Evolutionary conservation across 2,888 invertebrate genomes (phyloP), one percentile per base, ranked within the genome.

Genomic region (Ophraella communa): DNA sequence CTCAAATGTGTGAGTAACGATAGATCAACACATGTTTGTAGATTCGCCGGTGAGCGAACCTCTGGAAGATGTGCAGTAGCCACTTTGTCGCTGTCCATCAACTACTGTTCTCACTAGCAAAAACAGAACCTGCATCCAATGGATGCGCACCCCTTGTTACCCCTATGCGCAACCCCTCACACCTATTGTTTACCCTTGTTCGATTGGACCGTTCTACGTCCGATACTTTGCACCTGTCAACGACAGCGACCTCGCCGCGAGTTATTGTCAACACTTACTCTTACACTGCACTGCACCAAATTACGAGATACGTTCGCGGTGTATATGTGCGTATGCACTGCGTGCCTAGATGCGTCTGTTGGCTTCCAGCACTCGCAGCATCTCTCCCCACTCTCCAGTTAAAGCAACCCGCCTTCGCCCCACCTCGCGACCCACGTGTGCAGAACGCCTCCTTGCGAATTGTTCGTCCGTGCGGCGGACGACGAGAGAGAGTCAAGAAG

Each of bases 301-400:
- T 59, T 69, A 69, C 67, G 60, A 61, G 60, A 62, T 60, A 57
- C 70, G 73, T 70, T 71, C 69, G 71, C 69, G 75, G 68, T 76
- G 8, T 4, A 76, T 78, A 63, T 69, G 78, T 81, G 80, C 80
- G 80, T 81, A 70, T 75, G 62, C 72, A 74, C 79, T 80, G 81
- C 81, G 82, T 81, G 77, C 76, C 76, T 74, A 77, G 79, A 80
- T 82, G 81, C 81, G 81, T 82, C 82, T 82, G 81, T 71, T 73
- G 21, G 67, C 68, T 75, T 74, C 73, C 76, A 71, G 74, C 69
- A 68, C 69, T 70, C 71, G 68, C 75, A 75, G 69, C 68, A 74
- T 76, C 75, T 73, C 74, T 74, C 79, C 79, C 80, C 79, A 71
- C 78, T 75, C 73, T 30, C 35, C n/a, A 58, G 70, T 72, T 65